Evolutionary conservation across 2,888 invertebrate genomes (phyloP).

Genomic region (Nyleta sp.): DNA sequence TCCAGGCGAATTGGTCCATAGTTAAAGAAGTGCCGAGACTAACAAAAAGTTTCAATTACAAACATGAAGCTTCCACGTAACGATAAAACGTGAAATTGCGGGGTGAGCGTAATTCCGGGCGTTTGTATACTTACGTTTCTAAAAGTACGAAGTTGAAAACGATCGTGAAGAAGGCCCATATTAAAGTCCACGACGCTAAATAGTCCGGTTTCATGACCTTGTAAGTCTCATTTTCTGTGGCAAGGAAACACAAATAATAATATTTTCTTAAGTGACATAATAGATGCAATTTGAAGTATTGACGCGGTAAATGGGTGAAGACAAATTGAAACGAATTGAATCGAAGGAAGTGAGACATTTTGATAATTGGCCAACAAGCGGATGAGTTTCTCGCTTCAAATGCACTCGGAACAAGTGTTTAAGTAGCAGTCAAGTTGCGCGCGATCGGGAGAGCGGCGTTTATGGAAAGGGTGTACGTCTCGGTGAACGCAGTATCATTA

Average conservation of each 20-base stretch:
- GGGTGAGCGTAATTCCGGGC: conserved; percentile 23
- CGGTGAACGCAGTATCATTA: too few species aligned
- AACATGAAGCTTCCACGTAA: conserved; percentile 49
- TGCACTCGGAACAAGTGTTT: conserved; percentile 25
- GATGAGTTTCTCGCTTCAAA: conserved; percentile 26
- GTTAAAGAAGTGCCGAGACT: conserved; percentile 91
- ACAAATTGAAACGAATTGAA: conserved; percentile 39
- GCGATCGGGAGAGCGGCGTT: neutral
- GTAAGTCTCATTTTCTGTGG: conserved; percentile 89
- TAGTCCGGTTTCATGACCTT: conserved; percentile 88
- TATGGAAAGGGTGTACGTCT: too few species aligned
- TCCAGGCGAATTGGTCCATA: conserved; percentile 96
- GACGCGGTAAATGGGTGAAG: conserved; percentile 18
- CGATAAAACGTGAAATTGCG: conserved; percentile 38
- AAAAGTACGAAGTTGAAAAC: conserved; percentile 94
- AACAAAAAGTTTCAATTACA: conserved; percentile 65
- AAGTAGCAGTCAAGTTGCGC: conserved; percentile 14
- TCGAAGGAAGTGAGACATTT: conserved; percentile 46
- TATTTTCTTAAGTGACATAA: conserved; percentile 5
- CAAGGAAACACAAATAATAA: conserved; percentile 3
- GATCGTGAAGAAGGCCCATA: conserved; percentile 91
- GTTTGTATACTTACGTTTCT: conserved; percentile 86
- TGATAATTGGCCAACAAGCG: conserved; percentile 44
- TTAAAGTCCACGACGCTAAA: conserved; percentile 90
- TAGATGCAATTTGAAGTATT: conserved; percentile 31